A percentile compares a stretch with the other conserved stretches of the same genome.
phyloP scores from a whole-genome alignment of 1,140 invertebrate genomes.

The Ostrea edulis region DNA sequence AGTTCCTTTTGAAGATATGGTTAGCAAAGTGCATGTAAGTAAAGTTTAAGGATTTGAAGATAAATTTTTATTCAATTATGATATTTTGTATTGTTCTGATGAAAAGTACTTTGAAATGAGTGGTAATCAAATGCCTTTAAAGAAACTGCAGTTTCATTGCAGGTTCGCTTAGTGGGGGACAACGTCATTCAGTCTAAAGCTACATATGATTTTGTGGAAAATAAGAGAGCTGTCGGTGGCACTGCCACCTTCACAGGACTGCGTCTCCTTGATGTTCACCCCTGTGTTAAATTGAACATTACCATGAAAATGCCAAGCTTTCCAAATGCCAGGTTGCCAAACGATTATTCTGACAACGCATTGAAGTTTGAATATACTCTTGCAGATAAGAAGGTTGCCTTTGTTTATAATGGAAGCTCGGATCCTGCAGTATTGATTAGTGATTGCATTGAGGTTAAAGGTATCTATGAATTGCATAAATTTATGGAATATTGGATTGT shows the following conservation, averaged over 20 bases:
- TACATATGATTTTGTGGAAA: conserved; percentile 42
- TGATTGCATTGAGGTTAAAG: conserved; percentile 52
- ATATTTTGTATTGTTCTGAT: too few species aligned
- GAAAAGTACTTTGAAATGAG: too few species aligned
- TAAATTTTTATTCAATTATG: neutral
- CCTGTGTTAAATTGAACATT: conserved; percentile 52
- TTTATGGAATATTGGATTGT: too few species aligned
- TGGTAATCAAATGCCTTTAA: neutral
- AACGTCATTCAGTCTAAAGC: conserved; percentile 44
- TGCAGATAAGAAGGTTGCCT: neutral
- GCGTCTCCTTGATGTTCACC: conserved; percentile 50
- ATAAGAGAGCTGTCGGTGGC: conserved; percentile 50
- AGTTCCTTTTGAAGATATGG: conserved; percentile 39
- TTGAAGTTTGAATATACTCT: conserved; percentile 24
- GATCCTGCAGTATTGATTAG: conserved; percentile 46
- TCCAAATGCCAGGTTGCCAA: conserved; percentile 54
- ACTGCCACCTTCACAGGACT: conserved; percentile 52
- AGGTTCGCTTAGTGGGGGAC: conserved; percentile 55
- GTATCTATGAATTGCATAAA: too few species aligned
- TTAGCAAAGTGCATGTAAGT: conserved; percentile 41
- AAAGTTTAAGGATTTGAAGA: neutral
- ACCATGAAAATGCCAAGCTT: conserved; percentile 54
- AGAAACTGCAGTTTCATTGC: neutral
- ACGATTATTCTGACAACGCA: conserved; percentile 43
- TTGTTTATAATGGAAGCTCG: conserved; percentile 43